Base-by-base conservation (phyloP, 2,888 invertebrate genomes). In the Chouioia cunea region DNA sequence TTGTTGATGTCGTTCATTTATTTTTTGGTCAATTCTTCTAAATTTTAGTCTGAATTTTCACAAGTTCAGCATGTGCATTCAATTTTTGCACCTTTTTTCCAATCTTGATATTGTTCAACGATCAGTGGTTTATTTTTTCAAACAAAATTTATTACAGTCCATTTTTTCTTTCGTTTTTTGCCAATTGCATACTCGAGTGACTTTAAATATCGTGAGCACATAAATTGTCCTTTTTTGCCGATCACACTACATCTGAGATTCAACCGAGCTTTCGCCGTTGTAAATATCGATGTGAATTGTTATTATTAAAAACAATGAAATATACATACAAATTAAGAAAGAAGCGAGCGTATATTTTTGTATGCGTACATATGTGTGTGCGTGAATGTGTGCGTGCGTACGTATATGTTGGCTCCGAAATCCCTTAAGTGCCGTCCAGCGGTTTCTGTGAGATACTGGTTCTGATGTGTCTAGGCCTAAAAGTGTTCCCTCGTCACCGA, bases 401-500 rank as follows among this genome's bases (percentile, higher is more conserved):
- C 12, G 53, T 46, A 14, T 60, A 47, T 57, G 65, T 58, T 59
- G 12, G 18, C 60, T 79, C 81, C 82, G 23, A 69, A 36, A 64
- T 60, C 68, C 84, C 82, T 63, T 74, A 83, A 76, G 85, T 85
- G 85, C 84, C 84, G 80, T 80, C 76, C 76, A 77, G 80, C 81
- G 80, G 77, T 83, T 84, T 84, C 84, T 85, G 83, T 85, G 84
- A 85, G 83, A 83, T 85, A 84, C 84, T 85, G 81, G 83, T 81
- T 85, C 83, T 84, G 78, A 84, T 81, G 70, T 82, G 82, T 87
- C 74, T 87, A 92, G 94, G 82, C 96, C 96, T 77, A 96, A 96
- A 88, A 96, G 96, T 85, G 96, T 96, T 71, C 96, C 96, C 36
- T 95, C 95, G 78, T 96, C 96, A 53, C 96, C 96, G 43, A 96